These are phyloP conservation scores for Tetragnatha montana DNA, from an alignment of 2,888 invertebrate species.

Conservation along the genomic window DNA sequence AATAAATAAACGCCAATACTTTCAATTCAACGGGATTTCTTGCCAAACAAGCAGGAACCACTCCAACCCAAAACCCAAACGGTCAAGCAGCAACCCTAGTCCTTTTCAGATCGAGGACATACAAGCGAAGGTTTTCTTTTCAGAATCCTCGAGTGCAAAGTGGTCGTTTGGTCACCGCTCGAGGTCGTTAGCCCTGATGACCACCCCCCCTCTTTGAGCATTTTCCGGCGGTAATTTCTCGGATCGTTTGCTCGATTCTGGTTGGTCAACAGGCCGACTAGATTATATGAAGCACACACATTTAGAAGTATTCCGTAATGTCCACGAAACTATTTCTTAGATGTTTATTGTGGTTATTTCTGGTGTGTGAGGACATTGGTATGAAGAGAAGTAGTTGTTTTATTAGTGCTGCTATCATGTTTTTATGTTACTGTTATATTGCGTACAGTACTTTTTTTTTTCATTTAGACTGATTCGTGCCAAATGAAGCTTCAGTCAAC, in stretches of 20 bases:
- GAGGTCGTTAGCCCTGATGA: constrained; percentile 41
- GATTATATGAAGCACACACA: neutral
- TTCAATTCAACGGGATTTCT: no score
- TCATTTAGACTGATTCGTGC: no score
- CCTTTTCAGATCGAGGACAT: constrained; percentile 9
- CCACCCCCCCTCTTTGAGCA: constrained; percentile 24
- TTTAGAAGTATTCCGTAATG: neutral
- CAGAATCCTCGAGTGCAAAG: constrained; percentile 36
- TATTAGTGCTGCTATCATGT: no score
- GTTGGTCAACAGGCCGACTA: neutral
- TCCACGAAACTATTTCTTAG: neutral
- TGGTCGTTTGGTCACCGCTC: constrained; percentile 53
- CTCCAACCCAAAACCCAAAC: neutral
- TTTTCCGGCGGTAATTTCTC: constrained; percentile 32
- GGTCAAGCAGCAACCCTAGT: neutral
- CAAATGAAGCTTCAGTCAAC: no score
- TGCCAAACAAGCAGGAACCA: no score
- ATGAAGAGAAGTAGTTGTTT: neutral
- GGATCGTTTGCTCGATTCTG: constrained; percentile 22
- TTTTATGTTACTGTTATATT: no score
- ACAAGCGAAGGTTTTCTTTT: constrained; percentile 13
- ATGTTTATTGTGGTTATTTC: neutral
- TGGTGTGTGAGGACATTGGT: neutral
- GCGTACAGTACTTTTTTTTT: no score
- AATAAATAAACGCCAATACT: no score